These are phyloP conservation scores for Dasyornis broadbenti DNA, from an alignment of 2,113 vertebrate genomes.

Conservation along the genomic window DNA sequence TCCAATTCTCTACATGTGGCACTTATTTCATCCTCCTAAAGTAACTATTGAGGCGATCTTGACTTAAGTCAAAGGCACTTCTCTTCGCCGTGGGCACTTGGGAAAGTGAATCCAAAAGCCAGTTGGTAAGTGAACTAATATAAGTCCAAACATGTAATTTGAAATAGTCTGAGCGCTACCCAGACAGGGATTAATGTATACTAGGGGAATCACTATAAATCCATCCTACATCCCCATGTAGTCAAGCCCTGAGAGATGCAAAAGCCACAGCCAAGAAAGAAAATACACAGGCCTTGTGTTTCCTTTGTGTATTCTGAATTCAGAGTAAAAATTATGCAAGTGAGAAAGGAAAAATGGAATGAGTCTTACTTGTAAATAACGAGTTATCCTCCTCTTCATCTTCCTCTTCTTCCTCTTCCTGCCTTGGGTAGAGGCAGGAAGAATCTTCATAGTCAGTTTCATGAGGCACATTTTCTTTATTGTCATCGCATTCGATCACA, in stretches of 20 bases:
- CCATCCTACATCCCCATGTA: neutral
- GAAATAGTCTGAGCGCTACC: neutral
- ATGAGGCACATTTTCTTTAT: slow-evolving; percentile 97
- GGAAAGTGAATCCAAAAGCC: neutral
- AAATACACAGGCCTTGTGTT: neutral
- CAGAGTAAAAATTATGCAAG: neutral
- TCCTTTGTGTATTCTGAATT: neutral
- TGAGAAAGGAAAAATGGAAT: neutral
- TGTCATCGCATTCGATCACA: slow-evolving; percentile 94
- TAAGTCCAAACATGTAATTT: neutral
- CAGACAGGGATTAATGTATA: neutral
- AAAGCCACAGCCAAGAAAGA: neutral
- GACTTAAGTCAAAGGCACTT: neutral
- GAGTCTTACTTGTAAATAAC: slow-evolving; percentile 84
- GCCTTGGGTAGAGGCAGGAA: slow-evolving; percentile 89
- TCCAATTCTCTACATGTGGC: neutral
- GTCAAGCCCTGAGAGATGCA: neutral
- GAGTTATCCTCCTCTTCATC: slow-evolving; percentile 89
- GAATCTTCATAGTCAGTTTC: slow-evolving; percentile 92
- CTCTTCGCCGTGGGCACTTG: neutral
- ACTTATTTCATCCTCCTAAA: neutral
- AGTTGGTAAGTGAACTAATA: neutral
- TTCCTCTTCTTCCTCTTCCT: slow-evolving; percentile 87
- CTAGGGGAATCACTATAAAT: neutral
- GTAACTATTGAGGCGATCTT: neutral